Evolutionary conservation across 1,140 invertebrate genomes (phyloP), one percentile per base, ranked within the genome.

Genomic region (Drosophila auraria): DNA sequence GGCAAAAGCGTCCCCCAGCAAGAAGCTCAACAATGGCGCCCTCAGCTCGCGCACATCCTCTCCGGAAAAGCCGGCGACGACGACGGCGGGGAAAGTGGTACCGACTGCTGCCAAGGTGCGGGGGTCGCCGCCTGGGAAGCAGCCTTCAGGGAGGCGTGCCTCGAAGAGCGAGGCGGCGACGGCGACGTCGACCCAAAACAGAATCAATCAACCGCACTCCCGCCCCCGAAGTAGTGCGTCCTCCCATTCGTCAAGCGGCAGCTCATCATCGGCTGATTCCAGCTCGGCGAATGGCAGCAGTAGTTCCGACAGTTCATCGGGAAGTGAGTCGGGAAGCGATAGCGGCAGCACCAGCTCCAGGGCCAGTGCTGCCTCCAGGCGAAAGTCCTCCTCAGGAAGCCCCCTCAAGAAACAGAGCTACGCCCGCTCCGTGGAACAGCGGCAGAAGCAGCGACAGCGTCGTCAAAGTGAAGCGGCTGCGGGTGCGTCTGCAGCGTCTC

Each of bases 401-500:
- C 78, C 40, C 25, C 76, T 40, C 30, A 87, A 87, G 14, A 92
- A 92, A 64, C 90, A 92, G 57, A 82, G 68, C 25, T 92, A 92
- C 59, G 57, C 80, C 6, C 82, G 91, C 1, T 82, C 87, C 20
- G 61, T 83, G n/a, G 84, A 92, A 25, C 80, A 91, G 57, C 78
- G 89, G 8, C 83, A 71, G 94, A 94, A 93, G 87, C 92, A 64
- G 80, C 91, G 79, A 80, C 93, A 76, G 94, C 69, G 75, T 5
- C 81, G 84, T 25, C 94, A 90, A 70, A 87, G 57, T 77, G 87
- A 90, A 49, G 82, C 87, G 40, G 66, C 69, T 90, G 65, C 68
- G 72, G 53, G 87, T 80, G 59, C 69, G 63, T 64, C 69, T 82
- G 72, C 77, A 15, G 59, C 82, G 87, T 70, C 75, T 80, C 69